Evolutionary conservation across 2,888 invertebrate genomes (phyloP).

Genomic region (Sisyra nigra): DNA sequence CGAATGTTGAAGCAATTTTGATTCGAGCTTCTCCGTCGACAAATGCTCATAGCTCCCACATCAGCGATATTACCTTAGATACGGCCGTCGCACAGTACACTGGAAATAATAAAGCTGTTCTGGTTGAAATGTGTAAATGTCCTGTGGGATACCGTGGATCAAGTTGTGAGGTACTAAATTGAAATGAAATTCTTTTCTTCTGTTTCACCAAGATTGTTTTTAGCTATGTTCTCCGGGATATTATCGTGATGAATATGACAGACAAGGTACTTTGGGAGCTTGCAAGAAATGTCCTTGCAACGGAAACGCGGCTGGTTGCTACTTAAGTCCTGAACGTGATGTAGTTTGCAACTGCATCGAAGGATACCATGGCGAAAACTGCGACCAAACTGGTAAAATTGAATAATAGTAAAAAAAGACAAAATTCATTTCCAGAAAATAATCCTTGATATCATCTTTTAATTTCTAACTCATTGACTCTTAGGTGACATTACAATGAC

Average conservation of each 20-base stretch:
- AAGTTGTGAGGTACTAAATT: constrained; percentile 58
- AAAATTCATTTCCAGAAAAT: not conserved
- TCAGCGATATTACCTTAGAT: constrained; percentile 78
- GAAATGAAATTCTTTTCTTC: not conserved
- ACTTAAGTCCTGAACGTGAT: constrained; percentile 33
- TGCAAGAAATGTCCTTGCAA: constrained; percentile 65
- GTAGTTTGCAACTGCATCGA: constrained; percentile 54
- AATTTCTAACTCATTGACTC: not conserved
- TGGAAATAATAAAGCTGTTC: constrained; percentile 44
- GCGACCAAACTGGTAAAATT: constrained; percentile 37
- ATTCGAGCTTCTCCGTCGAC: constrained; percentile 63
- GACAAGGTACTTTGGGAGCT: constrained; percentile 31
- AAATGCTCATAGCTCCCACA: constrained; percentile 43
- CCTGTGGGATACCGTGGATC: constrained; percentile 62
- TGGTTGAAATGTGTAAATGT: constrained; percentile 77
- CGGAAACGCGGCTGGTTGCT: constrained; percentile 50
- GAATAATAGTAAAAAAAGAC: constrained; percentile 1
- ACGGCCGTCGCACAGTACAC: constrained; percentile 51
- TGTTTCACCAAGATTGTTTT: not conserved
- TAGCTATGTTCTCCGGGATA: constrained; percentile 45
- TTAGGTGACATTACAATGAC: constrained; percentile 21
- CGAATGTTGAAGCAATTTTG: constrained; percentile 65
- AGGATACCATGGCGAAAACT: constrained; percentile 52
- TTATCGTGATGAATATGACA: constrained; percentile 46
- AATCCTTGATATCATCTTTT: constrained; percentile 7